These are phyloP conservation scores for Pagrus major DNA, from an alignment of 2,113 vertebrate species.

Conservation along the genomic window DNA sequence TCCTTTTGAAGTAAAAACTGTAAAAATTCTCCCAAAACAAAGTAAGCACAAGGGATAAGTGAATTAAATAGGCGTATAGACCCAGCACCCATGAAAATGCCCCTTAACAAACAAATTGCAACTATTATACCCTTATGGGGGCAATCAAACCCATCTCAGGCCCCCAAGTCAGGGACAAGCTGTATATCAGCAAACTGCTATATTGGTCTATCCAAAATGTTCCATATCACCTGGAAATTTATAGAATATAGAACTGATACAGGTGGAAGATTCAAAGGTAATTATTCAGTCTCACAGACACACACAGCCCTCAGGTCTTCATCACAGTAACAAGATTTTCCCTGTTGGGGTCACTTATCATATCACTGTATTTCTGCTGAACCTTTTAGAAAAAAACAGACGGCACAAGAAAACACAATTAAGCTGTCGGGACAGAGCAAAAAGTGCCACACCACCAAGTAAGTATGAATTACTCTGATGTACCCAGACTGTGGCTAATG, in stretches of 20 bases:
- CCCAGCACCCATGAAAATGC: background rate
- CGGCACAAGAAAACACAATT: constrained; percentile 67
- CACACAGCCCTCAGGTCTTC: constrained; percentile 69
- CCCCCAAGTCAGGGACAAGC: too few species aligned
- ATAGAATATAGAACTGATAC: background rate
- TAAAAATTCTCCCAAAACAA: background rate
- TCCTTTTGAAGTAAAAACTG: background rate
- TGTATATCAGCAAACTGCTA: background rate
- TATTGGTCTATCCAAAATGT: background rate
- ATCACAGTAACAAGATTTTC: constrained; percentile 70
- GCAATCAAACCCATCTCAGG: background rate
- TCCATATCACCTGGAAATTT: background rate
- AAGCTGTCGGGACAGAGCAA: constrained; percentile 60
- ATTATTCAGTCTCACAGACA: constrained; percentile 58
- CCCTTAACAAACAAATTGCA: background rate
- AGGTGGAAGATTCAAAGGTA: background rate
- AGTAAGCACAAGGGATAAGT: background rate
- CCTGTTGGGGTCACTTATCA: constrained; percentile 58
- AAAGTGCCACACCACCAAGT: constrained; percentile 47
- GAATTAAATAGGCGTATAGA: background rate
- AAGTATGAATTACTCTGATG: constrained; percentile 65
- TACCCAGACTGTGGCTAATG: constrained; percentile 50
- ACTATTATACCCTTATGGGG: background rate
- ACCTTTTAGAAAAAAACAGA: constrained; percentile 58
- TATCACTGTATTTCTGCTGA: constrained; percentile 67